Base-by-base conservation (phyloP, 1,140 invertebrate species). In the Choristoneura fumiferana region DNA sequence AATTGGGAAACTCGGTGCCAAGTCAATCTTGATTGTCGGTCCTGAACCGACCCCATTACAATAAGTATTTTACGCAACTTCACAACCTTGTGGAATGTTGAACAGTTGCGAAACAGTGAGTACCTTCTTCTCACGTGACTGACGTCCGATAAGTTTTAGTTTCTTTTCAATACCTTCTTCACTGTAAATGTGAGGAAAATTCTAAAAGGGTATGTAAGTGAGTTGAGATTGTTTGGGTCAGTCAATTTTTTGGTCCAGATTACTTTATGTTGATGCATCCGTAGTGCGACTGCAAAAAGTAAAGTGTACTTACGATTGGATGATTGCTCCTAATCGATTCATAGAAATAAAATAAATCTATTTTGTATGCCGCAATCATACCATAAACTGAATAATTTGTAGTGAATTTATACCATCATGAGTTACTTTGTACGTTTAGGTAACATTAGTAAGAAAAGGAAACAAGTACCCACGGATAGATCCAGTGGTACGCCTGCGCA, bases 31-130 rank as follows among this genome's bases (percentile, higher is more conserved):
- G 22, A 29, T 29, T 14, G 5, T 45, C 40, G 9, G 10, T 18
- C 13, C 18, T 49, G 10, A 2, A 22, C 10, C 22, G 43, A 33
- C 43, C 43, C 22, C 18, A 22, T 45, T n/a, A 45, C 22, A 49
- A n/a, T n/a, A 45, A 45, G 5, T 17, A 49, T 49, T 49, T 49
- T 49, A 29, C 22, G 12, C 22, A 49, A 4, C 10, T 37, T 9
- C 43, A 29, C 22, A 33, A 49, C 43, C 43, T 49, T 49, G 18
- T 8, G 6, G 22, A 13, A 49, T 49, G 43, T n/a, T 29, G 40
- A 45, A 45, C 29, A 6, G 18, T 49, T 29, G 43, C 8, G 43
- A 9, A 49, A 49, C 18, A 18, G 5, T 12, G 35, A 29, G 40
- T 18, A 10, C 18, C 43, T 29, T 49, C 43, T 10, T 17, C 15